Percentiles rank a stretch among this genome's conserved stretches.
Evolutionary conservation across 2,113 vertebrate genomes (phyloP).

Genomic region (Neodon shergylaensis): DNA sequence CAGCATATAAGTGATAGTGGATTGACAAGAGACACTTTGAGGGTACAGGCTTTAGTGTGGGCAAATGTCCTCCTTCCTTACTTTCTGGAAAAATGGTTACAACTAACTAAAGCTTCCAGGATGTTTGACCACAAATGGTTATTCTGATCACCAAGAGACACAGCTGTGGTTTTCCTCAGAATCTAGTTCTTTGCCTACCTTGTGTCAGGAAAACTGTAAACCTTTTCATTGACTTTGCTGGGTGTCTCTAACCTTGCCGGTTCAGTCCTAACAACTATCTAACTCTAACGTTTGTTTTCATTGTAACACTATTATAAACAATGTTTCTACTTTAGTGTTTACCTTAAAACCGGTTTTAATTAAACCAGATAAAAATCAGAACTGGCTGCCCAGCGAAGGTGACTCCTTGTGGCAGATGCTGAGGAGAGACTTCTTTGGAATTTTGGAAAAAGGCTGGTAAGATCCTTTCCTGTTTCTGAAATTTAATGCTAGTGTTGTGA

Average conservation of each 20-base stretch:
- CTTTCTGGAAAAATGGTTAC: neutral
- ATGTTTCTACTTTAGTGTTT: neutral
- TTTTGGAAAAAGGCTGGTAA: neutral
- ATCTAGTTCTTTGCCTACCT: neutral
- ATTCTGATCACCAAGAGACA: neutral
- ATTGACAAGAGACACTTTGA: neutral
- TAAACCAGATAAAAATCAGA: conserved; percentile 12
- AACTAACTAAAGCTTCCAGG: neutral
- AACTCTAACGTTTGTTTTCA: neutral
- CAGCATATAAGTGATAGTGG: neutral
- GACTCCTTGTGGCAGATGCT: neutral
- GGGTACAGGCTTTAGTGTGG: neutral
- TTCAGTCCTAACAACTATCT: neutral
- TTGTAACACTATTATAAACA: neutral
- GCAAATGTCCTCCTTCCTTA: neutral
- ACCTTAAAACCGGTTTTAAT: neutral
- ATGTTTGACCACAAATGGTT: neutral
- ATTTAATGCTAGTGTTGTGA: neutral
- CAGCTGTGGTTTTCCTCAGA: neutral
- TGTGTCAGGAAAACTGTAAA: neutral
- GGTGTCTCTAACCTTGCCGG: neutral
- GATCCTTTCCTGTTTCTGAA: neutral
- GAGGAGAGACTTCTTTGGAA: neutral
- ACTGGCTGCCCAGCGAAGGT: neutral
- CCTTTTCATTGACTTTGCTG: neutral